These are phyloP conservation scores for Lampris incognitus DNA, from an alignment of 2,113 vertebrate species.

Conservation along the genomic window DNA sequence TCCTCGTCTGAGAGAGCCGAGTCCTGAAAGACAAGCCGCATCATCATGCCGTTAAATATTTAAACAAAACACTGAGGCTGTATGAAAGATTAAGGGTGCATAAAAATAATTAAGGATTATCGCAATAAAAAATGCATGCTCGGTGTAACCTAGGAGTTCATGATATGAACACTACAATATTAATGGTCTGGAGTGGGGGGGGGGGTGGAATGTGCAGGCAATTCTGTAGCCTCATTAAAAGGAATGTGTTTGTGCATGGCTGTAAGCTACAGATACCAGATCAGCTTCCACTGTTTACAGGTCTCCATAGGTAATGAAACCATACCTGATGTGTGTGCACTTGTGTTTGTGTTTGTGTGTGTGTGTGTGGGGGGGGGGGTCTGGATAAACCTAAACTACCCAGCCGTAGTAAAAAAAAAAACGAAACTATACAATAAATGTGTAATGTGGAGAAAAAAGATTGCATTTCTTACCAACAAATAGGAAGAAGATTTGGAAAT, in stretches of 20 bases:
- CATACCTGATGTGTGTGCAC: constrained; percentile 15
- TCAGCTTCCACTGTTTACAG: constrained; percentile 67
- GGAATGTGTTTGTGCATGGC: constrained; percentile 67
- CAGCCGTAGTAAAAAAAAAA: constrained; percentile 21
- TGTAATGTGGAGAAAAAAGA: constrained; percentile 2
- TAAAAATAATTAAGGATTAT: constrained; percentile 85
- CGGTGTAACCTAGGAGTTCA: constrained; percentile 81
- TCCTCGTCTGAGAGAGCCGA: constrained; percentile 57
- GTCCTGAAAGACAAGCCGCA: constrained; percentile 74
- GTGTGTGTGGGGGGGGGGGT: not conserved
- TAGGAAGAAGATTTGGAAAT: not conserved
- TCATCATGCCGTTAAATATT: constrained; percentile 81
- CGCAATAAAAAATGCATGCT: constrained; percentile 81
- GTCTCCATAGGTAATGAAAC: constrained; percentile 63
- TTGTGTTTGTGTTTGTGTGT: not conserved
- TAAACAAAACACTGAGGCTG: constrained; percentile 80
- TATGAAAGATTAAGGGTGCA: constrained; percentile 83
- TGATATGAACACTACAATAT: constrained; percentile 84
- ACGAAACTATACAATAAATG: constrained; percentile 14
- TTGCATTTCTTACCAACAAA: not conserved
- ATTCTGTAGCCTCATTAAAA: constrained; percentile 75
- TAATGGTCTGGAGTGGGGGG: constrained; percentile 76
- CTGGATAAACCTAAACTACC: constrained; percentile 19
- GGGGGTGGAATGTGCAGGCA: constrained; percentile 49
- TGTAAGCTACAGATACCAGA: constrained; percentile 75